Conservation (phyloP, 2,113 vertebrate genomes). For the Mormyrus lacerda region DNA sequence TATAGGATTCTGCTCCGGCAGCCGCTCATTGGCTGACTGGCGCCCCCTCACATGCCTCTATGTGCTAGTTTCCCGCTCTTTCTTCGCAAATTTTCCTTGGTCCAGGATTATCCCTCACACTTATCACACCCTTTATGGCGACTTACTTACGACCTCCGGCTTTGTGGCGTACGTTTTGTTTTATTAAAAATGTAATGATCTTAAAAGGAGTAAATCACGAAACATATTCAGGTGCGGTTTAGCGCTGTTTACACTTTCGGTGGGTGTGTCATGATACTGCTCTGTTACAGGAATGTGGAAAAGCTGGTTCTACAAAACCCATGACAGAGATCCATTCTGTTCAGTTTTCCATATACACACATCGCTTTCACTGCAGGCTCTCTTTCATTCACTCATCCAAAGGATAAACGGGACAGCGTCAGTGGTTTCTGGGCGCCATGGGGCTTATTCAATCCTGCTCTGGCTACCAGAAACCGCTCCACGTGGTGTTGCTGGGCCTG, state of each 20-base stretch:
- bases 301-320: background rate
- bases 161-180: background rate
- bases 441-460: background rate
- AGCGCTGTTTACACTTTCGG: background rate
- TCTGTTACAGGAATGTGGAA: background rate
- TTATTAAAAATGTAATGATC: background rate
- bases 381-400: background rate
- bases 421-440: background rate
- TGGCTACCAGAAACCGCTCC: background rate
- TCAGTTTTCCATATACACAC: background rate
- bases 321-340: background rate
- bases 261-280: background rate
- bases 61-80: background rate
- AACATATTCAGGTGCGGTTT: background rate
- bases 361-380: background rate
- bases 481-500: constrained; percentile 58
- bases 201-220: background rate
- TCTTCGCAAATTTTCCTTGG: background rate
- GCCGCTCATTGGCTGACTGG: background rate
- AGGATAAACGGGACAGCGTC: background rate
- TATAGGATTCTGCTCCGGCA: background rate
- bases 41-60: background rate
- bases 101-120: background rate
- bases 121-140: background rate
- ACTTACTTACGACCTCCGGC: background rate